phyloP scores from a whole-genome alignment of 2,113 vertebrate genomes.

The Sturnira hondurensis region DNA sequence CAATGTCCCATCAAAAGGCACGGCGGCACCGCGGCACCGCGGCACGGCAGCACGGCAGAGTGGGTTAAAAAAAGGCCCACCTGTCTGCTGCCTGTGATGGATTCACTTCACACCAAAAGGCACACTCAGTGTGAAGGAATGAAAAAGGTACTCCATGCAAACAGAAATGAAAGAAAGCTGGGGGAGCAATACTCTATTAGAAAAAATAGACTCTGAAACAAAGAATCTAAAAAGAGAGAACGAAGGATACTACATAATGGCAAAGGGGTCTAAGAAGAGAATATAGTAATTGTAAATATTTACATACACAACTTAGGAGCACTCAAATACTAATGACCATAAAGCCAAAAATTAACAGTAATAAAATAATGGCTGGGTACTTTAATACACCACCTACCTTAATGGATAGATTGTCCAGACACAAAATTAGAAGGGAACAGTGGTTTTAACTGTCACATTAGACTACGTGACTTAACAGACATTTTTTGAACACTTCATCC shows the following conservation, averaged over 20 bases:
- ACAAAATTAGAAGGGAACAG: background rate
- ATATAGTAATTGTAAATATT: background rate
- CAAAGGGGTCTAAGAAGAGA: background rate
- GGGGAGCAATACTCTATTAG: background rate
- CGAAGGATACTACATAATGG: background rate
- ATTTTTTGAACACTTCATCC: background rate
- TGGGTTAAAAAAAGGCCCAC: background rate
- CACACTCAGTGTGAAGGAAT: background rate
- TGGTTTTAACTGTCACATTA: background rate
- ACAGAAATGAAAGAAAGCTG: background rate
- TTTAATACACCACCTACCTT: background rate
- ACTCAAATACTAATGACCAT: background rate
- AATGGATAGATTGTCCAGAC: background rate
- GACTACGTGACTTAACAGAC: background rate
- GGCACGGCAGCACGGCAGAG: background rate
- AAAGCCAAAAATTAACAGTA: background rate
- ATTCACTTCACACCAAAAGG: background rate
- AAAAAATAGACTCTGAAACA: background rate
- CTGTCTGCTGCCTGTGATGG: background rate
- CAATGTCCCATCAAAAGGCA: background rate
- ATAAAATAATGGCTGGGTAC: background rate
- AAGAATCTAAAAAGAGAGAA: background rate
- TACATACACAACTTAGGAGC: background rate
- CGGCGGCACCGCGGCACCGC: too few species aligned
- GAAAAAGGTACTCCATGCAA: background rate